Evolutionary conservation across 2,888 invertebrate genomes (phyloP).

Genomic region (Pyrrhia umbra): DNA sequence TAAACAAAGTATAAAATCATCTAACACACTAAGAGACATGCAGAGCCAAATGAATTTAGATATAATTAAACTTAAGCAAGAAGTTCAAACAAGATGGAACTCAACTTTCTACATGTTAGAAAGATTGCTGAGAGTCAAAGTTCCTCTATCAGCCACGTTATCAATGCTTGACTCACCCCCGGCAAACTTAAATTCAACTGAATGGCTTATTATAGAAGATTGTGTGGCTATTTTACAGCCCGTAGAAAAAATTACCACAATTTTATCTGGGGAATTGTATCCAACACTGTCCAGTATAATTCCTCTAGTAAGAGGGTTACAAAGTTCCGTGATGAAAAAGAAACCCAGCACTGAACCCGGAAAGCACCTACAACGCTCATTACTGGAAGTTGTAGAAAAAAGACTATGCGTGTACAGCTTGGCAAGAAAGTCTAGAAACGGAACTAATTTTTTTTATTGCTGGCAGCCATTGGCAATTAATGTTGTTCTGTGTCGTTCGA

Average conservation of each 20-base stretch:
- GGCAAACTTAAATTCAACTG: too few species aligned
- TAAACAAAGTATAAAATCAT: slow-evolving; percentile 29
- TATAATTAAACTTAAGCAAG: slow-evolving; percentile 60
- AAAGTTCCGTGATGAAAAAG: slow-evolving; percentile 44
- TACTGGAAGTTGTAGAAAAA: slow-evolving; percentile 21
- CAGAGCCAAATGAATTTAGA: slow-evolving; percentile 46
- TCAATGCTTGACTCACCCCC: too few species aligned
- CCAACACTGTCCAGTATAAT: slow-evolving; percentile 18
- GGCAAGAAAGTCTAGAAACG: too few species aligned
- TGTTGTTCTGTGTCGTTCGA: too few species aligned
- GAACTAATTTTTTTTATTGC: too few species aligned
- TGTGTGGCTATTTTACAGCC: too few species aligned
- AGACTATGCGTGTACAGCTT: slow-evolving; percentile 12
- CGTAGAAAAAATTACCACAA: neutral
- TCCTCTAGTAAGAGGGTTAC: slow-evolving; percentile 45
- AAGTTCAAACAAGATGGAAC: slow-evolving; percentile 62
- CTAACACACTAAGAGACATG: slow-evolving; percentile 28
- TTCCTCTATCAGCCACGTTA: too few species aligned
- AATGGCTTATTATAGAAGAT: too few species aligned
- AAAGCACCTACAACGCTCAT: slow-evolving; percentile 13
- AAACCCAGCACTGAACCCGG: slow-evolving; percentile 38
- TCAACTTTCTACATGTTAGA: slow-evolving; percentile 12
- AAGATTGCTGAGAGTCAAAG: too few species aligned
- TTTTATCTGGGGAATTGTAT: slow-evolving; percentile 60
- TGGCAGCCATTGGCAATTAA: too few species aligned